Evolutionary conservation across 2,888 invertebrate genomes (phyloP).

Genomic region (Neoaliturus tenellus): DNA sequence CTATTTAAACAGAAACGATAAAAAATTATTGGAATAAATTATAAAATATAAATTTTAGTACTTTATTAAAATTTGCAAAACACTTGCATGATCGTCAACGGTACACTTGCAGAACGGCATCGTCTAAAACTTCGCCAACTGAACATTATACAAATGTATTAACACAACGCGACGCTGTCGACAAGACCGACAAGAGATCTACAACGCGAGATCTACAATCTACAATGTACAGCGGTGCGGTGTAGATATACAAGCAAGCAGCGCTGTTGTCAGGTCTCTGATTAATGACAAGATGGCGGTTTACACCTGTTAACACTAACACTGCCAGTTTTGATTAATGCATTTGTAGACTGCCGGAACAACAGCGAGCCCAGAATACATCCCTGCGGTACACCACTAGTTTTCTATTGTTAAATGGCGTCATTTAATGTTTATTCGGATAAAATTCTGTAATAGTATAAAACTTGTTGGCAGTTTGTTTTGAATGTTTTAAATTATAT

Average conservation of each 20-base stretch:
- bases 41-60: too few species aligned
- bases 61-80: too few species aligned
- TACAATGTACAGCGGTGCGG: neutral
- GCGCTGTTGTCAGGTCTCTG: neutral
- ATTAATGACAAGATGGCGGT: slow-evolving; percentile 30
- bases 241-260: neutral
- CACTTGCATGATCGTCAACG: too few species aligned
- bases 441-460: too few species aligned
- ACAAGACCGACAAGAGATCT: neutral
- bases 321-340: slow-evolving; percentile 26
- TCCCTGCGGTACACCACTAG: neutral
- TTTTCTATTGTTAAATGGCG: too few species aligned
- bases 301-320: slow-evolving; percentile 28
- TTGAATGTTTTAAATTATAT: too few species aligned
- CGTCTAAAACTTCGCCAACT: neutral
- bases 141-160: neutral
- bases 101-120: too few species aligned
- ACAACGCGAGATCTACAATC: neutral
- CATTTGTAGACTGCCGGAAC: slow-evolving; percentile 2
- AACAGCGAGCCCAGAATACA: neutral
- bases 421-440: too few species aligned
- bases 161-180: neutral
- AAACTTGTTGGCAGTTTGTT: too few species aligned
- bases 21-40: too few species aligned
- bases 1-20: too few species aligned